A percentile compares a stretch with the other conserved stretches of the same genome.
Evolutionary conservation across 2,113 vertebrate genomes (phyloP).

Genomic region (Geococcyx californianus): DNA sequence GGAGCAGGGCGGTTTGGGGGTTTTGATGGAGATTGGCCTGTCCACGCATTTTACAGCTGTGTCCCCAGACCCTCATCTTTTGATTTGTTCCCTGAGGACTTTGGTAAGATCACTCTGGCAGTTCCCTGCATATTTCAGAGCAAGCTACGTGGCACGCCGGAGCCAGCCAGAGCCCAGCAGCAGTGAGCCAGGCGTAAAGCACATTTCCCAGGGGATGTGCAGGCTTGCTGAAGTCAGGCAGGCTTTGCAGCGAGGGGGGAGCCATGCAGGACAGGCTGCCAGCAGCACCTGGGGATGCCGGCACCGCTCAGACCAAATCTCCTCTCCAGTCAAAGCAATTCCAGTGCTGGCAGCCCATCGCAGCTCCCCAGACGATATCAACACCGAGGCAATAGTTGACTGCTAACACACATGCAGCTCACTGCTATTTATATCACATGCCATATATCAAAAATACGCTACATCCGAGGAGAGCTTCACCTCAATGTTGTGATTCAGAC

Average conservation of each 20-base stretch:
- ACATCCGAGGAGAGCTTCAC: not conserved
- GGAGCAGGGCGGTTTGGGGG: not conserved
- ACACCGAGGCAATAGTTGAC: not conserved
- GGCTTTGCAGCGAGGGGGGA: not conserved
- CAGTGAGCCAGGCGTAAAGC: not conserved
- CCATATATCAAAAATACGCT: conserved; percentile 12
- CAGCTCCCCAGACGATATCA: not conserved
- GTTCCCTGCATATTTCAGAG: not conserved
- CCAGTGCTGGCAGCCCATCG: not conserved
- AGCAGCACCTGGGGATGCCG: not conserved
- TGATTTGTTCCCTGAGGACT: conserved; percentile 23
- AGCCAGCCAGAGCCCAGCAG: not conserved
- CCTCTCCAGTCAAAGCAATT: not conserved
- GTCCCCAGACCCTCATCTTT: not conserved
- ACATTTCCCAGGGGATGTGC: not conserved
- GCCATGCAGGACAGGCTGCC: not conserved
- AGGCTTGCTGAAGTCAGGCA: not conserved
- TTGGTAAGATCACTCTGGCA: not conserved
- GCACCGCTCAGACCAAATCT: not conserved
- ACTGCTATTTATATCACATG: conserved; percentile 53
- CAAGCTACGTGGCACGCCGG: not conserved
- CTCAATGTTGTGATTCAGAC: not conserved
- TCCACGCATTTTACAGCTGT: not conserved
- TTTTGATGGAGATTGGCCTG: not conserved
- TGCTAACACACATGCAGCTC: conserved; percentile 36